These are phyloP conservation scores for Antechinus stuartii DNA, from an alignment of 2,113 vertebrate species.

Conservation along the genomic window DNA sequence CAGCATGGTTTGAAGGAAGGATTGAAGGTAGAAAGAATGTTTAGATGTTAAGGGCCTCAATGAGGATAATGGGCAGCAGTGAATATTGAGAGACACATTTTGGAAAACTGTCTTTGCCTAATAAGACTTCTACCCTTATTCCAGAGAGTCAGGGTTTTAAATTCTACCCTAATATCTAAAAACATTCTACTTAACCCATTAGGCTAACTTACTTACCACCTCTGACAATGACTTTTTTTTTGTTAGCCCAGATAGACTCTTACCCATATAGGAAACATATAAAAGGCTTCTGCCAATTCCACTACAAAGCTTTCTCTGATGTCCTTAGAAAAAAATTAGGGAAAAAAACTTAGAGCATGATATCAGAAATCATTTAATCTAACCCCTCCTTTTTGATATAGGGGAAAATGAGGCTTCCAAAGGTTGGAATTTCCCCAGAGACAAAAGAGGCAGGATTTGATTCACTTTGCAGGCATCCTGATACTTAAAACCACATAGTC, in stretches of 20 bases:
- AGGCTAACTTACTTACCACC: background rate
- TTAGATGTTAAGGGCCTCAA: background rate
- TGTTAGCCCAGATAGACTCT: background rate
- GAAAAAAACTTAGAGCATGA: too few relatives aligned
- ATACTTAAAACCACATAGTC: background rate
- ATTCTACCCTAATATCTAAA: background rate
- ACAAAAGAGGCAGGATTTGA: background rate
- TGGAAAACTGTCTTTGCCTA: background rate
- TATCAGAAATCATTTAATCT: too few relatives aligned
- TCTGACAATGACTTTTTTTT: background rate
- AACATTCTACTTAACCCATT: background rate
- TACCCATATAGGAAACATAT: background rate
- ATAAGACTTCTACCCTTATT: background rate
- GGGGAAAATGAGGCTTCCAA: too few relatives aligned
- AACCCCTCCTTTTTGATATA: too few relatives aligned
- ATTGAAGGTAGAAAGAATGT: background rate
- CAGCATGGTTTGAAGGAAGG: background rate
- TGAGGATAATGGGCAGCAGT: background rate
- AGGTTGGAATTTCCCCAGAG: too few relatives aligned
- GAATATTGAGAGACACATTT: background rate
- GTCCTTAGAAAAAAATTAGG: too few relatives aligned
- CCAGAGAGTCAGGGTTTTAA: background rate
- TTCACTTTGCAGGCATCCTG: background rate
- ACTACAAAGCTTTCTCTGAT: too few relatives aligned
- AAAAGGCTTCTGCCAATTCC: background rate